Evolutionary conservation across 2,113 vertebrate species (phyloP).

Genomic region (Antechinus flavipes): DNA sequence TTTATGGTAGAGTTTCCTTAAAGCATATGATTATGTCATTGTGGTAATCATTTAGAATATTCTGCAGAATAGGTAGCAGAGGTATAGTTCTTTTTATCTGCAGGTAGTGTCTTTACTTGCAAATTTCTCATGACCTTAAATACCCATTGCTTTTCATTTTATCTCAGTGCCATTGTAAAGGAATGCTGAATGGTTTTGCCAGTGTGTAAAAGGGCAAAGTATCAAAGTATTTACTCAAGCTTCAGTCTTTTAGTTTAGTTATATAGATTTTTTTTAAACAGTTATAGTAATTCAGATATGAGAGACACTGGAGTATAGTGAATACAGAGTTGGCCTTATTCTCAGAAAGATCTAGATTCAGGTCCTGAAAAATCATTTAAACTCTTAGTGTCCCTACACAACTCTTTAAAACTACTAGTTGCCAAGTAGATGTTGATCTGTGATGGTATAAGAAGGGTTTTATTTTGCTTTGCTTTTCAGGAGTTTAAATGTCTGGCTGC

Average conservation of each 20-base stretch:
- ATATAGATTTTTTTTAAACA: background rate
- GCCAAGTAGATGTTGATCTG: background rate
- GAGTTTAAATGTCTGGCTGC: background rate
- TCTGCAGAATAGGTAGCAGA: constrained; percentile 53
- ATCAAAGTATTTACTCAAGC: background rate
- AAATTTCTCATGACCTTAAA: constrained; percentile 64
- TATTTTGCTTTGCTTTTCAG: background rate
- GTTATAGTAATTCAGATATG: background rate
- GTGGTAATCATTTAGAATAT: constrained; percentile 49
- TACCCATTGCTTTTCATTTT: constrained; percentile 16
- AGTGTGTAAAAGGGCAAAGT: constrained; percentile 7
- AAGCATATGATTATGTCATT: constrained; percentile 63
- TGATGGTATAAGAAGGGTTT: background rate
- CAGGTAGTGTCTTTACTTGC: constrained; percentile 58
- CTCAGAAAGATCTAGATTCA: background rate
- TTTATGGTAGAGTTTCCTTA: constrained; percentile 64
- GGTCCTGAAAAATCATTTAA: background rate
- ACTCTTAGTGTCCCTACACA: background rate
- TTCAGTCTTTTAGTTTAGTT: background rate
- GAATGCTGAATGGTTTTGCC: constrained; percentile 58
- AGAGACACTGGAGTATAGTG: background rate
- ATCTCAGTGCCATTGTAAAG: constrained; percentile 45
- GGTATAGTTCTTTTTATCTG: constrained; percentile 64
- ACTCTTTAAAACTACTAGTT: background rate
- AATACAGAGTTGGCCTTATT: background rate